Evolutionary conservation across 2,888 invertebrate genomes (phyloP), one percentile per base, ranked within the genome.

Genomic region (Drosophila affinis): DNA sequence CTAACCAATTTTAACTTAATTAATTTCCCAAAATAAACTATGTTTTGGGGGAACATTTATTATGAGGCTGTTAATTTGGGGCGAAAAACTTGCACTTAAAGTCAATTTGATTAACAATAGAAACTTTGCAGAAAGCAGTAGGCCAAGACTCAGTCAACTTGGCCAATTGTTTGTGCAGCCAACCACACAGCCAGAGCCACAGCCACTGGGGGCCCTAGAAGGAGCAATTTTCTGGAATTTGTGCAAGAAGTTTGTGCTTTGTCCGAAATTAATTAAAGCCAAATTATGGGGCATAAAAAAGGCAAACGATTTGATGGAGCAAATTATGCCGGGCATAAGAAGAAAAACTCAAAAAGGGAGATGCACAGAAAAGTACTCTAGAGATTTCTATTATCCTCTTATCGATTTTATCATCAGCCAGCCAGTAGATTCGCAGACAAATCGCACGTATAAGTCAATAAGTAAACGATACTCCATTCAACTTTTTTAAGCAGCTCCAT

Each of bases 41-140:
- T 54, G 47, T 57, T 53, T 54, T 32, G 55, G 32, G 21, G 52
- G 29, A 52, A 59, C 62, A 62, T 65, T 73, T 62, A 56, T 56
- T 81, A 64, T 64, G 72, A 53, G 65, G 72, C 67, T 79, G 65
- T 77, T 79, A 72, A 79, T 82, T 79, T 77, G 77, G 59, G 49
- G 64, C 7, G 7, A 51, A 82, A 75, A 64, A 70, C 75, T 75
- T 77, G 53, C 58, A 65, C 67, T 75, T 55, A 51, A 72, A 75
- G 82, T 77, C 67, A 75, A 82, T 82, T 82, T 79, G 69, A 77
- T 75, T 75, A 82, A 79, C 82, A 79, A 79, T 79, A 47, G 29
- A 79, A 82, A 79, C 39, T 82, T 81, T 67, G 58, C 39, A 46
- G 51, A 55, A 47, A 18, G 67, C 76, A 79, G 55, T 44, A 49